Base-by-base conservation (phyloP, 2,113 vertebrate species). In the Carassius gibelio region DNA sequence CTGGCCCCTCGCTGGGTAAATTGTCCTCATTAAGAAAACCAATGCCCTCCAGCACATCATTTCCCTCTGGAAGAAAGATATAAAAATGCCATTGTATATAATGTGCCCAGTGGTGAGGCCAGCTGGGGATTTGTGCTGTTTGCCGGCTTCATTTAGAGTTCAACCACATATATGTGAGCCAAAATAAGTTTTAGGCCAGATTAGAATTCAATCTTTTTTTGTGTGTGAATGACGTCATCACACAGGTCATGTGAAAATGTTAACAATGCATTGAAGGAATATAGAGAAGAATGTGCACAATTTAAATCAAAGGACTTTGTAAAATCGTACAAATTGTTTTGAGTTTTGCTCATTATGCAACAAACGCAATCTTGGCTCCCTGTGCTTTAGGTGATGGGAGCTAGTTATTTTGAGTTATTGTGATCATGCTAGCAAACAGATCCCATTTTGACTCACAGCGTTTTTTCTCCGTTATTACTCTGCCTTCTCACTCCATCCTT, bases 1-100 rank as follows among this genome's bases (percentile, higher is more conserved):
- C 94, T 91, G 89, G 83, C 90, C 94, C 90, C 82, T 94, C 94
- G 86, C 92, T 91, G 89, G 86, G 91, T 87, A 92, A 91, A 93
- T 90, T 93, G 90, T 92, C 90, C 89, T 91, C 93, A 90, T 93
- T 92, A 76, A 93, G 92, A 89, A 95, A 93, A 94, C 92, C 93
- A 89, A 91, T 92, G 89, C 92, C 94, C 92, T 95, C 93, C 90
- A 94, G 93, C 90, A 94, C 86, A 93, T 95, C 95, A 93, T 94
- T 94, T 93, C 94, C 94, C 91, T 95, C 95, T 95, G 95, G 91
- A 95, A 95, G 93, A 95, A 93, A 95, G 95, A 95, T 92, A 93
- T 94, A 92, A 91, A 95, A 92, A 91, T 81, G 91, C 81, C 86
- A 88, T 55, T 71, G 88, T 92, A 89, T 93, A 91, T 93, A 89